Evolutionary conservation across 2,888 invertebrate genomes (phyloP), one percentile per base, ranked within the genome.

Genomic region (Timandra comae): DNA sequence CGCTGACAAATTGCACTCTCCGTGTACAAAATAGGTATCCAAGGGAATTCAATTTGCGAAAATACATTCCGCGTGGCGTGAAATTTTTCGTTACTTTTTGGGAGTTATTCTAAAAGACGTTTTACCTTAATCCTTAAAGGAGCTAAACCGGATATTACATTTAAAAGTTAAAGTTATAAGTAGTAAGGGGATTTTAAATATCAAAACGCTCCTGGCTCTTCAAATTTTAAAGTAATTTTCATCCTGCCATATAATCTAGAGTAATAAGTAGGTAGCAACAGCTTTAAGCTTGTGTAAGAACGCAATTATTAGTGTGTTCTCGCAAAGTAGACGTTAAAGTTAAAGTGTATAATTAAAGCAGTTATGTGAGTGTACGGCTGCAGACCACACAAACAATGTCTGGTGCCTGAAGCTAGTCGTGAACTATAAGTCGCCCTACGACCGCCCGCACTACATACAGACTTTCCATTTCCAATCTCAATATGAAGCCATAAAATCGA

Each of bases 371-470:
- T 64, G 64, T 49, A 58, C 47, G 45, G 60, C 52, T 53, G 58
- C 44, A 46, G 80, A 76, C 79, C 81, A 78, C 80, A 79, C 81
- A 69, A 55, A 59, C 62, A 47, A 61, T 51, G 50, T 52, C 63
- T 54, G 56, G 53, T 45, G 79, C 79, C 78, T 37, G 49, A 42
- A 78, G 79, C 73, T 64, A 73, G 68, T 80, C 81, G 78, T 80
- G 79, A 66, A 63, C 77, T 57, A 63, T 72, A 73, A 78, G 67
- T 71, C 63, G 51, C 53, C 26, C 38, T 35, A 33, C 55, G 55
- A 53, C 62, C 59, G 55, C 58, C 49, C 57, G 52, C 52, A 47
- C 62, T 55, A 61, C 61, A 64, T 77, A 73, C 70, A 76, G 68
- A 65, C 71, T 67, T 69, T 63, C 62, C 53, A 61, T 55, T 71